Conservation (phyloP, 1,140 invertebrate species). For the Leucophenga varia region DNA sequence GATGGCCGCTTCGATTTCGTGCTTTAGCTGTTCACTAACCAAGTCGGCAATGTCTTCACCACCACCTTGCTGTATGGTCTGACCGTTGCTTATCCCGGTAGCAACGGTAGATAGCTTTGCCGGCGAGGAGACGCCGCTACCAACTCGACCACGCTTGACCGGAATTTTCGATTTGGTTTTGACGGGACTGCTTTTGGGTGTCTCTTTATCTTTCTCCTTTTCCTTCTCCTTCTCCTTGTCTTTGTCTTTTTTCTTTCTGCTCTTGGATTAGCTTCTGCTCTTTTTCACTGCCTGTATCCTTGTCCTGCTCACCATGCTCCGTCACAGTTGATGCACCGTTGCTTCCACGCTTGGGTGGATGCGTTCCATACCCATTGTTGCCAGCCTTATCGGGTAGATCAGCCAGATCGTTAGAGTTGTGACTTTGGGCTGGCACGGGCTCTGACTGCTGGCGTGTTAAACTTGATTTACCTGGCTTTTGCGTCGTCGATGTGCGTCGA, state of each 20-base stretch:
- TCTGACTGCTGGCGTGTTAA: slow-evolving; percentile 50
- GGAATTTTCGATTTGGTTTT: slow-evolving; percentile 55
- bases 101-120: slow-evolving; percentile 34
- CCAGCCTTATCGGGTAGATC: slow-evolving; percentile 20
- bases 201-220: slow-evolving; percentile 11
- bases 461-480: slow-evolving; percentile 29
- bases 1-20: slow-evolving; percentile 47
- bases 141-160: slow-evolving; percentile 38
- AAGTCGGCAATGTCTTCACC: slow-evolving; percentile 51
- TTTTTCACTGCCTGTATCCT: slow-evolving; percentile 44
- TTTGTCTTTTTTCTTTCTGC: too few relatives aligned
- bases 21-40: slow-evolving; percentile 40
- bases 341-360: slow-evolving; percentile 39
- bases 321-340: slow-evolving; percentile 13
- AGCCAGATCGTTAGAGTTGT: too few relatives aligned
- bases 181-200: slow-evolving; percentile 38
- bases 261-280: slow-evolving; percentile 28
- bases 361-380: slow-evolving; percentile 42
- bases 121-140: slow-evolving; percentile 37
- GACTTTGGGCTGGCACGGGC: slow-evolving; percentile 29
- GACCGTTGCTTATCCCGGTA: slow-evolving; percentile 19
- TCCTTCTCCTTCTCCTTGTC: slow-evolving; percentile 13
- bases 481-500: slow-evolving; percentile 38
- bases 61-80: slow-evolving; percentile 46
- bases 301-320: slow-evolving; percentile 38